Evolutionary conservation across 2,888 invertebrate genomes (phyloP), one percentile per base, ranked within the genome.

Genomic region (Pterostichus niger): DNA sequence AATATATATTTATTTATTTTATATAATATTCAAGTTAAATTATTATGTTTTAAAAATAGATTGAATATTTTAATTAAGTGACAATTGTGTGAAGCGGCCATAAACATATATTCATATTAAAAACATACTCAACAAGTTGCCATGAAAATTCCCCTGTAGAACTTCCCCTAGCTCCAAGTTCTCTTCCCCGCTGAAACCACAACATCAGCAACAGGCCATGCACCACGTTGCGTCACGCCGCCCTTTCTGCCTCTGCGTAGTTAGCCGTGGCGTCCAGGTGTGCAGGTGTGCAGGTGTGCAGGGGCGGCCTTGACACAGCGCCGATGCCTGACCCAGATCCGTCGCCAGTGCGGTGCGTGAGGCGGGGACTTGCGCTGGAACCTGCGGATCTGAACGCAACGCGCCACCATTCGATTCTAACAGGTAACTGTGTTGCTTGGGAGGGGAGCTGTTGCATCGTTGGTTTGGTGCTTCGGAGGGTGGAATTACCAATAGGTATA

Each of bases 271-370:
- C 61, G 54, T 54, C 31, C 61, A 17, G 61, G 15, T 31, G 64
- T 68, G 35, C 64, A 68, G 61, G 15, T 31, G 64, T 68, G 35
- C 64, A 68, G 64, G 64, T 73, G 49, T 75, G 33, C 75, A 52
- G 64, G 76, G 33, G 56, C 49, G 79, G 79, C 79, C 79, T 79
- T 79, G 79, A 79, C 79, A 79, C 79, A 46, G 64, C 79, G 13
- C 6, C 49, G 33, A 3, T 15, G 46, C 64, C 46, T 75, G 75
- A 75, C 75, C 75, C 52, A 75, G 52, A 75, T 75, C 75, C 49
- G 33, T 15, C 73, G 33, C 46, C 73, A 24, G 17, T 15, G 40
- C 40, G 68, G 15, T 35, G 44, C 35, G 68, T 68, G 40, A 40
- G 40, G 40, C 40, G 40, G 40, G 40, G 40, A 9, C 40, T 40